Evolutionary conservation across 2,888 invertebrate species (phyloP), one percentile per base, ranked within the genome.

Genomic region (Cyclophora punctaria): DNA sequence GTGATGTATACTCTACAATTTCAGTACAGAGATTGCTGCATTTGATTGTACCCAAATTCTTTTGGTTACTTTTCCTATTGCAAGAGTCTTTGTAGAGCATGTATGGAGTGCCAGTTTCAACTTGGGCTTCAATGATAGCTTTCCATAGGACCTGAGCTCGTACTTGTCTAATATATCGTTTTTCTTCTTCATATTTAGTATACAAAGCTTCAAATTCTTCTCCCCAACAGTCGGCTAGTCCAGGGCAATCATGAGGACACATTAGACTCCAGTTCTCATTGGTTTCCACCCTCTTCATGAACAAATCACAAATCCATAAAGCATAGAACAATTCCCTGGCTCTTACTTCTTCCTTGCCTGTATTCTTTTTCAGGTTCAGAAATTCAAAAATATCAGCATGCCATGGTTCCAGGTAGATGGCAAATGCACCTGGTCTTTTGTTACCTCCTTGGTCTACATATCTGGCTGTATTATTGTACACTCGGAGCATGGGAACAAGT

Each of bases 381-480:
- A 98, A 99, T 54, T 97, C 97, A 75, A 98, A 96, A 53, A 99
- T 90, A 78, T 99, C 99, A 0, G 97, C 94, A 85, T 99, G 99
- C 99, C 99, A 99, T 0, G 99, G 99, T 80, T 99, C 99, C 48
- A 99, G 83, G 73, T 99, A 99, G 55, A 99, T 93, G 7, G 99
- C 98, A 87, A 99, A 98, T 3, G 98, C 98, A 34, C 99, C 99
- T 2, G 98, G 98, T 56, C 98, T 89, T 90, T 98, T 98, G 73
- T 98, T 98, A 46, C 98, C 98, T 34, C 98, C 98, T 87, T 99
- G 99, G 78, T 98, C 98, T 0, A 99, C 98, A 84, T 98, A 99
- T 53, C 97, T 90, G 0, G 98, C 98, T 3, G 97, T 96, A 71
- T 97, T 97, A 75, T 99, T 99, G 76, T 93, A 99, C 0, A 99